These are phyloP conservation scores for Stigmatopora argus DNA, from an alignment of 2,113 vertebrate genomes.

Conservation along the genomic window DNA sequence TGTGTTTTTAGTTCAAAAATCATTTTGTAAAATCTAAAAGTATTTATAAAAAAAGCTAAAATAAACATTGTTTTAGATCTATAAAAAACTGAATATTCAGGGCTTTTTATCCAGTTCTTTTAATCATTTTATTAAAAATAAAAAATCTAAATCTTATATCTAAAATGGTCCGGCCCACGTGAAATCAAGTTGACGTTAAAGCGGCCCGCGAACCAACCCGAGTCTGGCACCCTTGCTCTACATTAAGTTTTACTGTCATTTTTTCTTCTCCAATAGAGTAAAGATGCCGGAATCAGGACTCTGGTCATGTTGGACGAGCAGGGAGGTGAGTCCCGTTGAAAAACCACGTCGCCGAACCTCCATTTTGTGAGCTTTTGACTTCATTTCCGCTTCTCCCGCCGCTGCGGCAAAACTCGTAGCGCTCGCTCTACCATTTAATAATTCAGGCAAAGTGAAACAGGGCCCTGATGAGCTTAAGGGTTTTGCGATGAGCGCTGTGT, in stretches of 20 bases:
- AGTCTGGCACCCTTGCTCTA: too few species aligned
- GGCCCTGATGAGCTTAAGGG: neutral
- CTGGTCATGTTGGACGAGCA: slow-evolving; percentile 99
- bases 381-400: slow-evolving; percentile 1
- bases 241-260: neutral
- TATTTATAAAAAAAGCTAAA: too few species aligned
- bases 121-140: too few species aligned
- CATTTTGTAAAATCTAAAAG: too few species aligned
- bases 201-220: too few species aligned
- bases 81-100: too few species aligned
- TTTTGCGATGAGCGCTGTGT: neutral
- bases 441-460: neutral
- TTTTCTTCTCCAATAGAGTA: slow-evolving; percentile 77
- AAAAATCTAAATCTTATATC: too few species aligned
- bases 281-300: slow-evolving; percentile 99
- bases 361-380: neutral
- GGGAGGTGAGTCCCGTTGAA: slow-evolving; percentile 86
- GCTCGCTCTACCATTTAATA: neutral
- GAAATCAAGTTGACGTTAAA: too few species aligned
- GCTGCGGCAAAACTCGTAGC: neutral
- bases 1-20: too few species aligned
- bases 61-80: too few species aligned
- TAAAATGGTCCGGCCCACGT: too few species aligned
- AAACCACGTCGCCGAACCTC: slow-evolving; percentile 2
- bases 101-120: too few species aligned